A percentile compares a stretch with the other conserved stretches of the same genome.
Evolutionary conservation across 2,113 vertebrate genomes (phyloP).

Genomic region (Pan troglodytes): DNA sequence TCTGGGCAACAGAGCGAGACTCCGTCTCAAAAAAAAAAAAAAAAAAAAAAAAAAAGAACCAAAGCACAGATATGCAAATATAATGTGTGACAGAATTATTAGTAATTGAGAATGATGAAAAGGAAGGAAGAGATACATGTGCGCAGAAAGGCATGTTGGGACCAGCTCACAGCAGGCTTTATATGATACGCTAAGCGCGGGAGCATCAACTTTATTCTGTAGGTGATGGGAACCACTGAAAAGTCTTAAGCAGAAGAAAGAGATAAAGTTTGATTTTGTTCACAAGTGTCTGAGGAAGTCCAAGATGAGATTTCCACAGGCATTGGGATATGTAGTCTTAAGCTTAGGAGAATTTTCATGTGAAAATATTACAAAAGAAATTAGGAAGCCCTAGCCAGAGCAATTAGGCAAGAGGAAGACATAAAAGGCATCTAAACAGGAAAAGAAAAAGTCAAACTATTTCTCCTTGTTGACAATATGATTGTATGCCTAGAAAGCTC

Average conservation of each 20-base stretch:
- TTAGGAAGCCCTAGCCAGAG: not conserved
- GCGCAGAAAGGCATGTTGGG: not conserved
- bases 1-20: too few relatives aligned
- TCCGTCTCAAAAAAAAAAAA: too few relatives aligned
- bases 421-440: too few relatives aligned
- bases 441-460: too few relatives aligned
- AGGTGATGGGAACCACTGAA: not conserved
- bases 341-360: not conserved
- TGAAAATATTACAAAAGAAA: not conserved
- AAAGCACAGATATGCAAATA: not conserved
- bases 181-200: rapidly evolving
- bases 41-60: not conserved
- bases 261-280: not conserved
- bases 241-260: not conserved
- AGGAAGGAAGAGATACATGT: not conserved
- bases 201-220: not conserved
- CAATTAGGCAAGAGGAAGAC: too few relatives aligned
- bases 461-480: too few relatives aligned
- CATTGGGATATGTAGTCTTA: not conserved
- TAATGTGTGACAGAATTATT: not conserved
- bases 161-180: not conserved
- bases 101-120: not conserved
- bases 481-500: too few relatives aligned
- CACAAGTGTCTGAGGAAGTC: not conserved
- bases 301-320: not conserved